Base-by-base conservation (phyloP, 2,888 invertebrate genomes). In the Calliphora vomitoria region DNA sequence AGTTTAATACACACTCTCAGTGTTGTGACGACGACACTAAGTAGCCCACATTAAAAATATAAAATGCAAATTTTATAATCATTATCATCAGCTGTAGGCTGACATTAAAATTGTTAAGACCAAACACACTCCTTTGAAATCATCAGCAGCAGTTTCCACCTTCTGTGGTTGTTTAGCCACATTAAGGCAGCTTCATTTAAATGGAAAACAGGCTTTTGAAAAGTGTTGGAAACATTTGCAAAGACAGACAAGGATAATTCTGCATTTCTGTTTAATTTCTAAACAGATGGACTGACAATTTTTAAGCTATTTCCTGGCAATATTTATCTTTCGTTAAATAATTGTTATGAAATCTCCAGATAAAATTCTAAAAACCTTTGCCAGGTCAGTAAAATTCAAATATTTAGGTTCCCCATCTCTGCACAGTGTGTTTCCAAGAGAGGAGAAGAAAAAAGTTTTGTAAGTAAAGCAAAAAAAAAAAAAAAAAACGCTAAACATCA, bases 31-130 rank as follows among this genome's bases (percentile, higher is more conserved):
- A 31, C 3, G 11, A 44, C 1, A 44, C 44, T 4, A 44, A 13
- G 13, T 44, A 44, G 44, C 44, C 1, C 13, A 18, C 55, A 20
- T n/a, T 15, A 60, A 31, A 8, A 38, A 38, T 11, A 11, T n/a
- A 38, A 64, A 64, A 64, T 66, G 68, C 8, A 62, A 68, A 47
- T 79, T 69, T 79, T 68, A 5, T 35, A 35, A 71, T n/a, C 62
- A 62, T 69, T 10, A 20, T 10, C 53, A 66, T 41, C 18, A 44
- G 41, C 1, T 31, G 15, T 4, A 35, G 35, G 11, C 25, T n/a
- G 68, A 31, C 31, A 41, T 44, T 58, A 55, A 35, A 69, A 44
- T 8, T 6, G 41, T 53, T 38, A 20, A 25, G 20, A 41, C 10
- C 31, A 50, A 6, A 35, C 25, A 53, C 10, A 6, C 62, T 47